Evolutionary conservation across 1,140 invertebrate genomes (phyloP).

Genomic region (Leptoteleia sp.): DNA sequence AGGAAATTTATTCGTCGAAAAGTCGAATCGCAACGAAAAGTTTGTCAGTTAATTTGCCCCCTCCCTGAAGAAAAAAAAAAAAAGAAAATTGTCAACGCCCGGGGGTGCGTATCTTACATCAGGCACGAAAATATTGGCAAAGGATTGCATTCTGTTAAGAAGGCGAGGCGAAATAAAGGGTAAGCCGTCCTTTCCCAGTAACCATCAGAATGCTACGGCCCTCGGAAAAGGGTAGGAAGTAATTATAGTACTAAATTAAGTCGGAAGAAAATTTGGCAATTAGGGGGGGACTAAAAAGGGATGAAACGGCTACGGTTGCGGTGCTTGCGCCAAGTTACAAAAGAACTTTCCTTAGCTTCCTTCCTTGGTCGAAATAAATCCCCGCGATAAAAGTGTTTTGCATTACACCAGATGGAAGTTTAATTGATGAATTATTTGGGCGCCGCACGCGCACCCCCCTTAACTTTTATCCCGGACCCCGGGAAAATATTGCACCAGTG

Average conservation of each 20-base stretch:
- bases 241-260: constrained; percentile 80
- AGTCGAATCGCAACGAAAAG: too few relatives aligned
- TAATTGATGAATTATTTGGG: too few relatives aligned
- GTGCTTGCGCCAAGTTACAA: constrained; percentile 29
- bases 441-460: too few relatives aligned
- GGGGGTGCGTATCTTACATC: too few relatives aligned
- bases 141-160: constrained; percentile 58
- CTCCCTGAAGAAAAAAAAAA: too few relatives aligned
- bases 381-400: constrained; percentile 34
- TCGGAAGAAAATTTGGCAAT: constrained; percentile 81
- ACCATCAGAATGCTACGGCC: constrained; percentile 65
- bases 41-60: too few relatives aligned
- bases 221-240: constrained; percentile 74
- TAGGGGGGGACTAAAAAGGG: constrained; percentile 78
- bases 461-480: too few relatives aligned
- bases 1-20: too few relatives aligned
- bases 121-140: constrained; percentile 67
- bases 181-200: constrained; percentile 56
- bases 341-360: constrained; percentile 40
- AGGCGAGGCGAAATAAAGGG: constrained; percentile 36
- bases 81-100: too few relatives aligned
- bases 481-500: too few relatives aligned
- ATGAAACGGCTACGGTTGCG: constrained; percentile 68
- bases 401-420: constrained; percentile 44
- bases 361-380: constrained; percentile 16